Evolutionary conservation across 2,888 invertebrate genomes (phyloP).

Genomic region (Acanthopleura granulata): DNA sequence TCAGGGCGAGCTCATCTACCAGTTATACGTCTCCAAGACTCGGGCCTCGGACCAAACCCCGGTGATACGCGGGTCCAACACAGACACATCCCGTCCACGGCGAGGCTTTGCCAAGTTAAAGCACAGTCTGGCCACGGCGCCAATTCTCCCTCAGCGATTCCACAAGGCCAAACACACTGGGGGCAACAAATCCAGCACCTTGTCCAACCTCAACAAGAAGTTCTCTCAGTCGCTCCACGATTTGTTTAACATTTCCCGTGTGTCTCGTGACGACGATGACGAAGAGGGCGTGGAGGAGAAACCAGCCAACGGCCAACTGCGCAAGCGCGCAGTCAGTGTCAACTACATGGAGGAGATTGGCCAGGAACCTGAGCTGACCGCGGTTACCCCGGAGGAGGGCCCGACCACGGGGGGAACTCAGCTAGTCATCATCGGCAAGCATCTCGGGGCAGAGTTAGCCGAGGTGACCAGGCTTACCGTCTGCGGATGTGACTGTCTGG

Average conservation of each 20-base stretch:
- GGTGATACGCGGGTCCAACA: conserved; percentile 26
- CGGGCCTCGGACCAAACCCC: conserved; percentile 27
- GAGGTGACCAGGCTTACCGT: conserved; percentile 62
- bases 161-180: conserved; percentile 22
- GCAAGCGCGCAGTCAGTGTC: conserved; percentile 44
- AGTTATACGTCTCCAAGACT: conserved; percentile 62
- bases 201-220: conserved; percentile 57
- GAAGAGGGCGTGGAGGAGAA: conserved; percentile 36
- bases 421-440: conserved; percentile 59
- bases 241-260: conserved; percentile 51
- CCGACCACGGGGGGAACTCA: conserved; percentile 57
- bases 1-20: conserved; percentile 60
- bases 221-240: conserved; percentile 60
- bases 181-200: conserved; percentile 32
- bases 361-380: conserved; percentile 54
- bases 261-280: conserved; percentile 37
- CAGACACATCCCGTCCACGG: conserved; percentile 25
- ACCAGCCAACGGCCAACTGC: conserved; percentile 33
- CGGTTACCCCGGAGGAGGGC: conserved; percentile 56
- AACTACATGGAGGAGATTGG: conserved; percentile 46
- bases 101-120: conserved; percentile 35
- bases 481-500: conserved; percentile 62
- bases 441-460: conserved; percentile 59
- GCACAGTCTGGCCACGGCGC: conserved; percentile 33
- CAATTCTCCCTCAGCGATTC: conserved; percentile 15